A percentile compares a stretch with the other conserved stretches of the same genome.
Evolutionary conservation across 2,888 invertebrate species (phyloP).

Genomic region (Ephialtes manifestator): DNA sequence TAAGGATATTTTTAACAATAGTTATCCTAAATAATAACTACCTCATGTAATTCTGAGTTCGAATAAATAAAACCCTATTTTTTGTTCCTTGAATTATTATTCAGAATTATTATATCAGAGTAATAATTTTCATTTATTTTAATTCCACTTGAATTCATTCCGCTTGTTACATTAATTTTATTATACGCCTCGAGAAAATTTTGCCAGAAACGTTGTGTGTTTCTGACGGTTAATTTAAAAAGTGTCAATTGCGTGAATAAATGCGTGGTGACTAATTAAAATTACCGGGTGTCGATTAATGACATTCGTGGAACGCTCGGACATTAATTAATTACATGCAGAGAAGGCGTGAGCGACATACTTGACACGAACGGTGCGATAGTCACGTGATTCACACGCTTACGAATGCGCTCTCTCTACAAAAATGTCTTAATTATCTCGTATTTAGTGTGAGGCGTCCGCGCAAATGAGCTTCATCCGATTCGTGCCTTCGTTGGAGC

Average conservation of each 20-base stretch:
- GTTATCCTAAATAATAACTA: neutral
- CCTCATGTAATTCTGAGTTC: too few relatives aligned
- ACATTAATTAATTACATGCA: constrained; percentile 28
- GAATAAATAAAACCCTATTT: neutral
- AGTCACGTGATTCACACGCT: constrained; percentile 13
- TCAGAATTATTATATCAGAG: neutral
- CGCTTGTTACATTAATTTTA: neutral
- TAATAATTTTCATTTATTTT: neutral
- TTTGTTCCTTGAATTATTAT: neutral
- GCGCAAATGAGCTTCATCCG: constrained; percentile 30
- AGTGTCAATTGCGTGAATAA: neutral
- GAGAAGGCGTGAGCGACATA: neutral
- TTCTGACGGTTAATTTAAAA: neutral
- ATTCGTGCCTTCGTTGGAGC: constrained; percentile 39
- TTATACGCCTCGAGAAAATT: neutral
- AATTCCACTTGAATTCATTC: neutral
- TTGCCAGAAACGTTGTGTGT: neutral
- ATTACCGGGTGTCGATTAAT: neutral
- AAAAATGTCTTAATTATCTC: constrained; percentile 75
- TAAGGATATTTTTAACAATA: neutral
- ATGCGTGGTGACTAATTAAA: neutral
- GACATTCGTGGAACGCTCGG: neutral
- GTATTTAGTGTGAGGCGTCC: constrained; percentile 58
- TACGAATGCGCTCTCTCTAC: neutral
- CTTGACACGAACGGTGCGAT: neutral